Percentiles rank a stretch among this genome's conserved stretches.
Evolutionary conservation across 2,113 vertebrate species (phyloP).

Genomic region (Triplophysa dalaica): DNA sequence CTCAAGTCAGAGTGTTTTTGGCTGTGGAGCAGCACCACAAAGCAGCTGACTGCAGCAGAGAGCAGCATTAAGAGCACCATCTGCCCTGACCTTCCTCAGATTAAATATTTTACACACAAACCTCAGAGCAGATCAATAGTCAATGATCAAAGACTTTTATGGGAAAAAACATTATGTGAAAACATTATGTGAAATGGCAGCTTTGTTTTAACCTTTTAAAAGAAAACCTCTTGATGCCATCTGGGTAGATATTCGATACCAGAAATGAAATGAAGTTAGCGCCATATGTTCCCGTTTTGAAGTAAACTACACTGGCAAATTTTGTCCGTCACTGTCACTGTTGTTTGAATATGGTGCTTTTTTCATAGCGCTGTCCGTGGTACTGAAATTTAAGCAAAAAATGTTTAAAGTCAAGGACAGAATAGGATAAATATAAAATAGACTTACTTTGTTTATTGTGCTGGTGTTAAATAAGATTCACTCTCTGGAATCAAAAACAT

Average conservation of each 20-base stretch:
- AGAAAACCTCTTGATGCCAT: conserved; percentile 7
- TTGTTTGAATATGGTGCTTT: background rate
- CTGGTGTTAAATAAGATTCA: background rate
- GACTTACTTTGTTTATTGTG: background rate
- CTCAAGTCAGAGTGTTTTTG: conserved; percentile 17
- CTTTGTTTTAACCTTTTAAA: conserved; percentile 17
- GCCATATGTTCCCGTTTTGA: conserved; percentile 16
- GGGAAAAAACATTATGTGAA: background rate
- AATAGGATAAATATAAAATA: background rate
- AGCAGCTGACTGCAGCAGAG: conserved; percentile 31
- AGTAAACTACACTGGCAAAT: background rate
- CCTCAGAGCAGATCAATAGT: background rate
- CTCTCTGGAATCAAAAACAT: background rate
- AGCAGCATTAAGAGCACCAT: background rate
- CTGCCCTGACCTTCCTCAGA: conserved; percentile 18
- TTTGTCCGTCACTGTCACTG: background rate
- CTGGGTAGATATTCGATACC: conserved; percentile 5
- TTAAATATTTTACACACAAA: background rate
- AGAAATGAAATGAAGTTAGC: background rate
- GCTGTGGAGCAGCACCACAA: conserved; percentile 8
- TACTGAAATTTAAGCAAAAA: background rate
- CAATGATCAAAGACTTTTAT: background rate
- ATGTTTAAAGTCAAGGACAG: background rate
- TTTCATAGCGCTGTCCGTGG: background rate
- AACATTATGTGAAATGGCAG: too few relatives aligned